phyloP scores from a whole-genome alignment of 1,140 invertebrate genomes.

The Pogonus chalceus region DNA sequence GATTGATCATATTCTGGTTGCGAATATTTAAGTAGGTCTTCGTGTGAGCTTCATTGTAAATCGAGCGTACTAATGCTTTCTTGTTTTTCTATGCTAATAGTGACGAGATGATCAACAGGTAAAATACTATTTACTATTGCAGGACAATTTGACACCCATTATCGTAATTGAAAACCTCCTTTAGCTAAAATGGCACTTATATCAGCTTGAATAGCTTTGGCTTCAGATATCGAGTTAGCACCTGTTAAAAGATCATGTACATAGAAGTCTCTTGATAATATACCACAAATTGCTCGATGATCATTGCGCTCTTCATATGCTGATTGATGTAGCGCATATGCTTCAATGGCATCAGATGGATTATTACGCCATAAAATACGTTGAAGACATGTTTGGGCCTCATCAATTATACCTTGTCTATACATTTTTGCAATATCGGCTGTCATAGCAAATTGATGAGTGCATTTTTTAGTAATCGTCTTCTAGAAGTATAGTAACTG shows the following conservation, averaged over 20 bases:
- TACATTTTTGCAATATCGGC: no score
- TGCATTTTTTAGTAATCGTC: no score
- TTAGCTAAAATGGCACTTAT: conserved; percentile 12
- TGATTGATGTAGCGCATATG: conserved; percentile 26
- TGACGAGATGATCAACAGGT: background rate
- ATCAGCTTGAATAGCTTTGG: conserved; percentile 12
- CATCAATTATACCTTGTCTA: no score
- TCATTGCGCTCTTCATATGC: conserved; percentile 19
- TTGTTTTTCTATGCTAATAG: background rate
- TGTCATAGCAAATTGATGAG: no score
- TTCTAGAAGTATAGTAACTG: no score
- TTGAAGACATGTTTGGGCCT: no score
- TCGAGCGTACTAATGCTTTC: background rate
- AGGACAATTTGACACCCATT: conserved; percentile 22
- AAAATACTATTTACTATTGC: background rate
- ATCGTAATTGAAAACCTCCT: conserved; percentile 21
- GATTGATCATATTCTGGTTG: no score
- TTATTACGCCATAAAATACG: conserved; percentile 34
- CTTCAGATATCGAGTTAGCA: conserved; percentile 17
- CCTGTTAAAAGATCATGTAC: conserved; percentile 38
- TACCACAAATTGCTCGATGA: conserved; percentile 18
- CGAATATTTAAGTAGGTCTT: background rate
- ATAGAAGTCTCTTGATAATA: conserved; percentile 34
- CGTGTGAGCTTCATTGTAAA: background rate
- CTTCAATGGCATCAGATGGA: conserved; percentile 22